Percentiles rank a stretch among this genome's conserved stretches.
These are phyloP conservation scores for Apamea sordens DNA, from an alignment of 2,888 invertebrate genomes.

Conservation along the genomic window DNA sequence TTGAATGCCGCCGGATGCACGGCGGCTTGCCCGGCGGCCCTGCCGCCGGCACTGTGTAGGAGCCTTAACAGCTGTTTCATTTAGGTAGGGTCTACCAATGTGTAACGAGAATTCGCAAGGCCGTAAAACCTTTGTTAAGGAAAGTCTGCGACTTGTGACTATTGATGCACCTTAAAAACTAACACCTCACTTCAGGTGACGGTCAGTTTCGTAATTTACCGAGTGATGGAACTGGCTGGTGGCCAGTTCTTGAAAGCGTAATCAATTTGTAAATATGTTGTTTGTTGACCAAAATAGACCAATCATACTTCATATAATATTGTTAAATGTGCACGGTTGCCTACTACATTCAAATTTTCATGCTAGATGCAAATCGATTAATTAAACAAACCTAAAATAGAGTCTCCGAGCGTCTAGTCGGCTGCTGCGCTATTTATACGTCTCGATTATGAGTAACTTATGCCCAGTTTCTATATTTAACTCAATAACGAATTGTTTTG, in stretches of 20 bases:
- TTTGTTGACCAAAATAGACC: slow-evolving; percentile 23
- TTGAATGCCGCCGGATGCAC: too few species aligned
- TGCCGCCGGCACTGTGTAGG: too few species aligned
- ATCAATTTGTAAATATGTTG: slow-evolving; percentile 37
- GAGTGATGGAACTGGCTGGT: slow-evolving; percentile 37
- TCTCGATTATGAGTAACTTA: slow-evolving; percentile 41
- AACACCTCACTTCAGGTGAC: neutral
- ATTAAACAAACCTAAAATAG: slow-evolving; percentile 40
- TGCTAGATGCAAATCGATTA: slow-evolving; percentile 16
- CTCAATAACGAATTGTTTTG: slow-evolving; percentile 45
- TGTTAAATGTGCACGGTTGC: neutral
- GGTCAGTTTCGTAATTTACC: neutral
- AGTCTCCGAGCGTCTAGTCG: slow-evolving; percentile 6
- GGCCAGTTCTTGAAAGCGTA: slow-evolving; percentile 37
- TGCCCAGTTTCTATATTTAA: slow-evolving; percentile 46
- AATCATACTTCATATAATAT: slow-evolving; percentile 6
- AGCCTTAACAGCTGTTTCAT: slow-evolving; percentile 9
- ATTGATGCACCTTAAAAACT: neutral
- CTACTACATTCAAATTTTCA: neutral
- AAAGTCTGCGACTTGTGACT: neutral
- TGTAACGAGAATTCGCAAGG: neutral
- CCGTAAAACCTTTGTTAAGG: neutral
- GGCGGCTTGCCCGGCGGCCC: too few species aligned
- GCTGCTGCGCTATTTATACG: slow-evolving; percentile 34
- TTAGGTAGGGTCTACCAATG: neutral